A percentile compares a stretch with the other conserved stretches of the same genome.
Conservation (phyloP, 2,797 vertebrate species). For the Takifugu rubripes region DNA sequence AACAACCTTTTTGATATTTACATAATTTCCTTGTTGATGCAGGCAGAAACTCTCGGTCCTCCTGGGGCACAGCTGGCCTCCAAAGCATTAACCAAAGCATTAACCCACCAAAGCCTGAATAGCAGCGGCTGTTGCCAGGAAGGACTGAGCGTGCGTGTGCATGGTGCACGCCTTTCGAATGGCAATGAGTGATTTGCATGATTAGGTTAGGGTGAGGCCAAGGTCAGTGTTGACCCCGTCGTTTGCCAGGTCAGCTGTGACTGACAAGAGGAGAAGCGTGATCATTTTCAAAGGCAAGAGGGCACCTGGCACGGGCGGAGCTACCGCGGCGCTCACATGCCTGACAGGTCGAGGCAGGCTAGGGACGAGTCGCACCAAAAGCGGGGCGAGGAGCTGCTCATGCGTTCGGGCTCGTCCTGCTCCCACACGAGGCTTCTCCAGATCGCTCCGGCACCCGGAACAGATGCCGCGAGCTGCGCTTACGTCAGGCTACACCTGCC, state of each 20-base stretch:
- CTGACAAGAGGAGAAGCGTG: slow-evolving; percentile 45
- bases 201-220: slow-evolving; percentile 41
- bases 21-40: background rate
- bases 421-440: slow-evolving; percentile 37
- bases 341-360: background rate
- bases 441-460: slow-evolving; percentile 49
- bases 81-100: slow-evolving; percentile 22
- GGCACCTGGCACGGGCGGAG: slow-evolving; percentile 24
- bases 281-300: slow-evolving; percentile 32
- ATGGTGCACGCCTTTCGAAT: slow-evolving; percentile 21
- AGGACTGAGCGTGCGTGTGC: slow-evolving; percentile 7
- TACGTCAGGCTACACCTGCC: slow-evolving; percentile 57
- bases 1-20: too few relatives aligned
- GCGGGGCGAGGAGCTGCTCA: slow-evolving; percentile 39
- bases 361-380: slow-evolving; percentile 32
- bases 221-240: slow-evolving; percentile 47
- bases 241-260: slow-evolving; percentile 41
- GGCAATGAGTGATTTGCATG: slow-evolving; percentile 55
- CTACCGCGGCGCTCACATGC: slow-evolving; percentile 11
- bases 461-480: slow-evolving; percentile 63
- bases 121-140: slow-evolving; percentile 35
- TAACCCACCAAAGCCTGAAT: slow-evolving; percentile 33
- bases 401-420: slow-evolving; percentile 15
- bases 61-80: slow-evolving; percentile 26
- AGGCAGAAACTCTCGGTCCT: slow-evolving; percentile 9